phyloP scores from a whole-genome alignment of 2,113 vertebrate species.

The Labeo catla region DNA sequence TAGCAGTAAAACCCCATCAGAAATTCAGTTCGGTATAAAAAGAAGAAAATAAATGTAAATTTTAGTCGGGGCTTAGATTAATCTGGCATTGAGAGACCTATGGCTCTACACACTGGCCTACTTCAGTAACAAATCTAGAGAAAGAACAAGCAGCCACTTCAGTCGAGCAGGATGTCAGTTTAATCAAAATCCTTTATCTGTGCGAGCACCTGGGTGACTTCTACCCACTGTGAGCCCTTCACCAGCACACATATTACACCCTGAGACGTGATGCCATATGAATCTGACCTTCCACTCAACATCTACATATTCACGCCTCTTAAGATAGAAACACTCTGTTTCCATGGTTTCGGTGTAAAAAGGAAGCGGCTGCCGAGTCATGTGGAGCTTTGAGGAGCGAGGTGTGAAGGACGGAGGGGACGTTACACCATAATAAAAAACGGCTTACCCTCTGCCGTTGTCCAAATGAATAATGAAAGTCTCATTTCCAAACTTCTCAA shows the following conservation, averaged over 20 bases:
- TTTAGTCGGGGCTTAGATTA: background rate
- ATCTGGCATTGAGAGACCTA: background rate
- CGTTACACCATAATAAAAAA: background rate
- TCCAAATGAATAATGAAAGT: conserved; percentile 97
- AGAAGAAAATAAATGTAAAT: background rate
- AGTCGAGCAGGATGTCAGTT: background rate
- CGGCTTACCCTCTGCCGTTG: conserved; percentile 90
- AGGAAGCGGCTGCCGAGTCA: background rate
- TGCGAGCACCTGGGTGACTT: background rate
- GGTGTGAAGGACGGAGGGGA: background rate
- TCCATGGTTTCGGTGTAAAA: conserved; percentile 40
- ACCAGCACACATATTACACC: conserved; percentile 19
- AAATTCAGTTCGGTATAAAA: background rate
- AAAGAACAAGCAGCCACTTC: background rate
- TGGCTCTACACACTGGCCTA: background rate
- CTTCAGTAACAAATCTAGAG: conserved; percentile 3
- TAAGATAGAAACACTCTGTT: conserved; percentile 36
- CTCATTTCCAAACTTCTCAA: conserved; percentile 97
- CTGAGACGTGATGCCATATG: background rate
- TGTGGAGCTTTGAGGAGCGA: background rate
- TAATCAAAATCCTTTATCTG: conserved; percentile 37
- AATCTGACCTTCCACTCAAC: conserved; percentile 37
- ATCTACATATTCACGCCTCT: conserved; percentile 19
- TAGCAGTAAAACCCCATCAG: background rate
- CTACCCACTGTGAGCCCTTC: background rate